Percentiles rank a stretch among this genome's conserved stretches.
These are phyloP conservation scores for Zhengitettix transpicula DNA, from an alignment of 2,888 invertebrate genomes.

Conservation along the genomic window DNA sequence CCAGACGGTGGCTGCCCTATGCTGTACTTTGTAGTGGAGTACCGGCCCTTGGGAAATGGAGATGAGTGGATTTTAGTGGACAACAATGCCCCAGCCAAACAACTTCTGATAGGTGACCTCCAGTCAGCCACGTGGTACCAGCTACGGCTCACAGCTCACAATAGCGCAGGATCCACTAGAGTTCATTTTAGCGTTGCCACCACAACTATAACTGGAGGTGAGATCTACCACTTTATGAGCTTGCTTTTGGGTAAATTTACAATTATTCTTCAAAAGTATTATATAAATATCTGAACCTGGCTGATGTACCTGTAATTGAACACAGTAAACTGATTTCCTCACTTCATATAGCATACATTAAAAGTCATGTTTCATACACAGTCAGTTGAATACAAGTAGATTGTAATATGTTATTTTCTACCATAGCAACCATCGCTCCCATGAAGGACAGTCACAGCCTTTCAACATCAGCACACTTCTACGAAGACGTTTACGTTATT, in stretches of 20 bases:
- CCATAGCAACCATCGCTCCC: constrained; percentile 3
- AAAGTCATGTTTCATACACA: too few relatives aligned
- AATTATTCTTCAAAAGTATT: too few relatives aligned
- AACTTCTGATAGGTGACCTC: constrained; percentile 41
- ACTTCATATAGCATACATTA: too few relatives aligned
- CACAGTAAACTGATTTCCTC: too few relatives aligned
- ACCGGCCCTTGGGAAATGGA: constrained; percentile 29
- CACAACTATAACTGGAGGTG: constrained; percentile 50
- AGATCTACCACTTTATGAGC: constrained; percentile 13
- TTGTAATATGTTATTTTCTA: background rate
- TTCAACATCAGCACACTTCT: constrained; percentile 5
- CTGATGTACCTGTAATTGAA: too few relatives aligned
- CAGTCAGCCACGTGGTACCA: constrained; percentile 52
- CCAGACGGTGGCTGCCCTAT: constrained; percentile 74
- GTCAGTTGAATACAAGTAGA: too few relatives aligned
- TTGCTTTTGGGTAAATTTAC: background rate
- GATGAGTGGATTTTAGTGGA: constrained; percentile 35
- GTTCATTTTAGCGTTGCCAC: constrained; percentile 57
- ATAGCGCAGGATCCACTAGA: constrained; percentile 52
- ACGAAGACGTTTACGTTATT: constrained; percentile 9
- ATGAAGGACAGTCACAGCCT: constrained; percentile 1
- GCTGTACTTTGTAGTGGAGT: constrained; percentile 56
- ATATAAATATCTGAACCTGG: too few relatives aligned
- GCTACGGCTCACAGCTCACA: constrained; percentile 49
- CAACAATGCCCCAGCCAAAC: constrained; percentile 32